Evolutionary conservation across 2,113 vertebrate genomes (phyloP).

Genomic region (Cynoglossus semilaevis): DNA sequence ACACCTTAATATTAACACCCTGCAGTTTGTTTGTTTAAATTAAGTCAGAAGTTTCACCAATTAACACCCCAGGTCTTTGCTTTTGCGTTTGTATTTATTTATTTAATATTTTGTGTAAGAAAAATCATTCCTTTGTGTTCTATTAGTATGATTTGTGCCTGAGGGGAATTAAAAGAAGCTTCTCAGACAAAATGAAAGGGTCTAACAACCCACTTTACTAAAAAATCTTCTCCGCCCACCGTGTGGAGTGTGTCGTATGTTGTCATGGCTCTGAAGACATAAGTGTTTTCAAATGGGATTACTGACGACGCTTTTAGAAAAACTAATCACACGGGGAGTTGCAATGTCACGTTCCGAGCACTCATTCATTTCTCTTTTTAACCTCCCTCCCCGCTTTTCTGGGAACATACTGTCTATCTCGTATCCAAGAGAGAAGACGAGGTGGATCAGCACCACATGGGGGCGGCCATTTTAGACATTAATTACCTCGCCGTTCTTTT

Average conservation of each 20-base stretch:
- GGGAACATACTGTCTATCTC: slow-evolving; percentile 28
- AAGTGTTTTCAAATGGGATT: slow-evolving; percentile 72
- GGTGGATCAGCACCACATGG: slow-evolving; percentile 46
- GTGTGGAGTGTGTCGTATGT: slow-evolving; percentile 25
- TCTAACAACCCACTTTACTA: slow-evolving; percentile 34
- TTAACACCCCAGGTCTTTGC: too few species aligned
- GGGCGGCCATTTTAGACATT: slow-evolving; percentile 60
- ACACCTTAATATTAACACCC: too few species aligned
- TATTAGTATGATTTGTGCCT: neutral
- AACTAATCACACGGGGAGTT: slow-evolving; percentile 54
- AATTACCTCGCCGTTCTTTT: slow-evolving; percentile 47
- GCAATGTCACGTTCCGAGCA: slow-evolving; percentile 55
- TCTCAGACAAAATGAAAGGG: slow-evolving; percentile 34
- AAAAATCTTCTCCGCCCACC: neutral
- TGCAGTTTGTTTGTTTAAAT: too few species aligned
- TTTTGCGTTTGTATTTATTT: too few species aligned
- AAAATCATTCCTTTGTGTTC: slow-evolving; percentile 3
- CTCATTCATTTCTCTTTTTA: slow-evolving; percentile 45
- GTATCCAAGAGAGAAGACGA: slow-evolving; percentile 22
- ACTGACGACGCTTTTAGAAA: slow-evolving; percentile 45
- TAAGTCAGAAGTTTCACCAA: too few species aligned
- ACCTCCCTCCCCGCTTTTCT: slow-evolving; percentile 35
- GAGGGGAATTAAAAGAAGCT: neutral
- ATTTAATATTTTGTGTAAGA: neutral
- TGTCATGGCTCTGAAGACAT: slow-evolving; percentile 58